phyloP scores from a whole-genome alignment of 2,888 invertebrate genomes.

The Amiota minor region DNA sequence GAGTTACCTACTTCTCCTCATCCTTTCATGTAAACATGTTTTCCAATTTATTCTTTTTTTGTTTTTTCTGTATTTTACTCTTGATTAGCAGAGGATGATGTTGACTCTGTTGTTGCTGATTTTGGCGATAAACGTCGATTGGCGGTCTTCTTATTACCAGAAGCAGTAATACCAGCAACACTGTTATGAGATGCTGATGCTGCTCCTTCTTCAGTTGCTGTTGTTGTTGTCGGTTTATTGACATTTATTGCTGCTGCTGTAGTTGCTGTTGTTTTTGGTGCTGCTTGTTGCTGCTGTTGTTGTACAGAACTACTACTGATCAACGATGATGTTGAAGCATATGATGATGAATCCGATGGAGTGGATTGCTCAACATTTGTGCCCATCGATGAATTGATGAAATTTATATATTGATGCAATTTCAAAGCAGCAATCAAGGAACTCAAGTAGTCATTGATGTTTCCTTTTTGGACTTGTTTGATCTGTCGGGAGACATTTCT shows the following conservation, averaged over 20 bases:
- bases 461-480: conserved; percentile 75
- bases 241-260: neutral
- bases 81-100: neutral
- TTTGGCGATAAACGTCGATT: neutral
- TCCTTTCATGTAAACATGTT: no score
- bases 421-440: conserved; percentile 75
- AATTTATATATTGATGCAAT: conserved; percentile 74
- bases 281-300: conserved; percentile 27
- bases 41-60: no score
- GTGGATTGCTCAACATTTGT: conserved; percentile 69
- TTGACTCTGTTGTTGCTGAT: neutral
- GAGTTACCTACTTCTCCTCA: no score
- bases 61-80: no score
- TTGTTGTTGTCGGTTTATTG: neutral
- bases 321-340: conserved; percentile 25
- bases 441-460: conserved; percentile 74
- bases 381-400: conserved; percentile 73
- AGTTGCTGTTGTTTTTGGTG: conserved; percentile 31
- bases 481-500: conserved; percentile 79
- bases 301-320: neutral
- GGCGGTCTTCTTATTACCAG: no score
- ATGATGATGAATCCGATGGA: conserved; percentile 51
- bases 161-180: neutral
- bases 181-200: neutral
- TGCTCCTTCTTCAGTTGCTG: neutral